A percentile compares a stretch with the other conserved stretches of the same genome.
Evolutionary conservation across 2,797 vertebrate genomes (phyloP).

Genomic region (Allobates femoralis): DNA sequence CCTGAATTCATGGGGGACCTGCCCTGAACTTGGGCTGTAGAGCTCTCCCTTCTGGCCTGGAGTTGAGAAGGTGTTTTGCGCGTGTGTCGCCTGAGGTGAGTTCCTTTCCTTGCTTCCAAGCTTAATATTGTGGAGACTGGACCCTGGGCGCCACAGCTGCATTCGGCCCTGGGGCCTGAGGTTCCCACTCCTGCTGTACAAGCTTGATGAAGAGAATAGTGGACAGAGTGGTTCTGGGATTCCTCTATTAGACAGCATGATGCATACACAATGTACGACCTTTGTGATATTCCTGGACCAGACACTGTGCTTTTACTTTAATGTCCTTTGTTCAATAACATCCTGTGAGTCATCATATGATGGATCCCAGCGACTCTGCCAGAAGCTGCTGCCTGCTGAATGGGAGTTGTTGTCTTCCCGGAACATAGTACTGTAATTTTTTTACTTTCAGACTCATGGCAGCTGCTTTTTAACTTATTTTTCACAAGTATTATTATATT

Average conservation of each 20-base stretch:
- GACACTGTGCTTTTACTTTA: constrained; percentile 33
- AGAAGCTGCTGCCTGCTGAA: constrained; percentile 17
- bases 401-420: constrained; percentile 43
- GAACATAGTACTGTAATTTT: background rate
- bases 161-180: no score
- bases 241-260: constrained; percentile 21
- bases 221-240: constrained; percentile 3
- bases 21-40: no score
- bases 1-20: no score
- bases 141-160: no score
- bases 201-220: background rate
- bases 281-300: constrained; percentile 46
- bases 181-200: background rate
- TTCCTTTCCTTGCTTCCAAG: no score
- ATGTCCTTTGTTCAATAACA: constrained; percentile 47
- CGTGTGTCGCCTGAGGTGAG: no score
- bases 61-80: no score
- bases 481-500: background rate
- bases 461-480: background rate
- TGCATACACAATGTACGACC: constrained; percentile 27
- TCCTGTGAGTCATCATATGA: constrained; percentile 59
- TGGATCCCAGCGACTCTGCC: constrained; percentile 45
- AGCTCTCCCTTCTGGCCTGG: no score
- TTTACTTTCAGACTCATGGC: background rate
- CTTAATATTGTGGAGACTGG: no score